Evolutionary conservation across 2,888 invertebrate species (phyloP), one percentile per base, ranked within the genome.

Genomic region (Julus scandinavius): DNA sequence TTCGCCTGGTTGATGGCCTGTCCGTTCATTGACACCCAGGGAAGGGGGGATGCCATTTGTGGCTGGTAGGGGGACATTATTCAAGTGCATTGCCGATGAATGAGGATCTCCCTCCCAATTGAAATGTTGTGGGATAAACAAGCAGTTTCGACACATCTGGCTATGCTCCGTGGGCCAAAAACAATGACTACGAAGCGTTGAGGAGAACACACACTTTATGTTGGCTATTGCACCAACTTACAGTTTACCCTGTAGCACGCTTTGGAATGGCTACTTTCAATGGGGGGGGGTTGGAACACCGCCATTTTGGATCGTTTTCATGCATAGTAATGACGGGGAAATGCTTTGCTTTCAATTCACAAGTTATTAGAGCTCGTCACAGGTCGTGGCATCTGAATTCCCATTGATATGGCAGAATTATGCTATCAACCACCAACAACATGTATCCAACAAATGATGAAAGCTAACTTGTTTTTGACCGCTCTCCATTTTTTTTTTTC

Each of bases 11-110:
- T 72, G 72, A 72, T 72, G 72, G 72, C 72, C 72, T 72, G 72
- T 72, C 72, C 72, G 72, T 72, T 72, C 72, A 72, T 72, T 72
- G 72, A 72, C 72, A 72, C 72, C 72, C 72, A 72, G 72, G 72
- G 72, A 72, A 72, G 72, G 72, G 72, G 54, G 72, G 72, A 72
- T 29, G 72, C 72, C 72, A 72, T 72, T 20, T 72, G 72, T 72
- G 29, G 72, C 20, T 72, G 72, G 72, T 20, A 9, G 72, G 72
- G 63, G 72, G 72, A 72, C 72, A 72, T 72, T 72, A 72, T 72
- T 72, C 72, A 72, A 72, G 72, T 72, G 72, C 72, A 72, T 29
- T 72, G 72, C 72, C 72, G 72, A 72, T 72, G 72, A 72, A 72
- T 72, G 72, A 72, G 72, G 29, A 72, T 72, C 72, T 72, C 72